Conservation (phyloP, 2,797 vertebrate genomes). For the Loris lydekkerianus region DNA sequence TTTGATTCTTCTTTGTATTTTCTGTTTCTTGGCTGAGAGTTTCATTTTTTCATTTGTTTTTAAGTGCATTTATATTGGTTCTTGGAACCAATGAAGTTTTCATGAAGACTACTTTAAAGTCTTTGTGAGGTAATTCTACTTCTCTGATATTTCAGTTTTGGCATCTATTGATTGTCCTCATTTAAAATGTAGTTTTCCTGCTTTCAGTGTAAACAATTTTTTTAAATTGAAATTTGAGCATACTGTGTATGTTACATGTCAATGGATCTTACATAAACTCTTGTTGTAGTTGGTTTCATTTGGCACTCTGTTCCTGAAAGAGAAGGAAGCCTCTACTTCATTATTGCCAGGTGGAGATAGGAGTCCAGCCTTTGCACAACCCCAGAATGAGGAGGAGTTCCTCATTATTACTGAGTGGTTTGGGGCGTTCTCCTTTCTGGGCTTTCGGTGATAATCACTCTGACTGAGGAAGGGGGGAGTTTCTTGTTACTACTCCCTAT, state of each 20-base stretch:
- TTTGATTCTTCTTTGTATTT: background rate
- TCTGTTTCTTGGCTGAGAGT: background rate
- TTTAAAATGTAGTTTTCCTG: constrained; percentile 5
- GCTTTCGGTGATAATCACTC: background rate
- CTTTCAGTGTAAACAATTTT: background rate
- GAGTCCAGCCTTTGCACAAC: background rate
- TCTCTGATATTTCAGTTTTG: constrained; percentile 3
- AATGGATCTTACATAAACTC: background rate
- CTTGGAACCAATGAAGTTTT: background rate
- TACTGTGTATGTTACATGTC: background rate
- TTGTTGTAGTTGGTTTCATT: background rate
- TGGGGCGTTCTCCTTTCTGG: background rate
- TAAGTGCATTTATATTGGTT: background rate
- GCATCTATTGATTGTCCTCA: background rate
- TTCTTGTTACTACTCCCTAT: background rate
- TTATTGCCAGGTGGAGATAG: background rate
- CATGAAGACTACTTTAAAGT: background rate
- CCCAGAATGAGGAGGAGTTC: background rate
- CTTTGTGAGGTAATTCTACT: background rate
- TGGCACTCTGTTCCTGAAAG: background rate
- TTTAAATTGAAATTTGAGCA: background rate
- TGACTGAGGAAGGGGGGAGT: background rate
- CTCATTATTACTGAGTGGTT: background rate
- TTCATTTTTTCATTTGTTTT: constrained; percentile 16
- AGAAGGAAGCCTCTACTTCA: background rate